Evolutionary conservation across 2,113 vertebrate genomes (phyloP).

Genomic region (Trinectes maculatus): DNA sequence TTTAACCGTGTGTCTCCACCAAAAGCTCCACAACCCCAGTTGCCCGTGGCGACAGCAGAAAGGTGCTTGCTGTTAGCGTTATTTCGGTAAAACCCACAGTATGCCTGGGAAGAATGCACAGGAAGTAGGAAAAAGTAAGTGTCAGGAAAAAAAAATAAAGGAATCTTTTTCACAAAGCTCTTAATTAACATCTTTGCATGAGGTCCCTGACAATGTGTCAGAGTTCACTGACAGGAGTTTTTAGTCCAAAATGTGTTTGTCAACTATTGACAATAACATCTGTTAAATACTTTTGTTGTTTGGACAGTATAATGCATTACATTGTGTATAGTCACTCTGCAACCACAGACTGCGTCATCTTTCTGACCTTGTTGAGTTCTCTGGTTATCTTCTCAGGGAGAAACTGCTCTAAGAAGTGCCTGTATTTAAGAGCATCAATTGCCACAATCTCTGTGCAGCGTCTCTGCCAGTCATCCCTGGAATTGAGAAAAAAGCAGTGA

Average conservation of each 20-base stretch:
- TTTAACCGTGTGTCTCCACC: constrained; percentile 94
- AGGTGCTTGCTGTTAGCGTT: constrained; percentile 84
- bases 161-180: not conserved
- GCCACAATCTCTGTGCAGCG: constrained; percentile 95
- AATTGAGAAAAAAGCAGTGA: not conserved
- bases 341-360: too few species aligned
- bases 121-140: not conserved
- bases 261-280: not conserved
- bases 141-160: constrained; percentile 1
- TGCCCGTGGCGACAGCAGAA: constrained; percentile 94
- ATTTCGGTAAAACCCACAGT: constrained; percentile 90
- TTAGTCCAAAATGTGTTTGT: constrained; percentile 1
- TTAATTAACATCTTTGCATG: constrained; percentile 16
- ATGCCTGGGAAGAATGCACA: constrained; percentile 85
- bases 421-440: constrained; percentile 92
- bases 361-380: constrained; percentile 95
- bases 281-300: not conserved
- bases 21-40: constrained; percentile 98
- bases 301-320: not conserved
- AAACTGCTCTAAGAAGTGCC: constrained; percentile 93
- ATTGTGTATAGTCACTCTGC: not conserved
- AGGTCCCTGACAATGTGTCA: constrained; percentile 3
- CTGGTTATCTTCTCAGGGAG: constrained; percentile 91
- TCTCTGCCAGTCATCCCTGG: constrained; percentile 93
- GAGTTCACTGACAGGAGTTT: not conserved